phyloP scores from a whole-genome alignment of 2,113 vertebrate genomes.

The Fregetta grallaria region DNA sequence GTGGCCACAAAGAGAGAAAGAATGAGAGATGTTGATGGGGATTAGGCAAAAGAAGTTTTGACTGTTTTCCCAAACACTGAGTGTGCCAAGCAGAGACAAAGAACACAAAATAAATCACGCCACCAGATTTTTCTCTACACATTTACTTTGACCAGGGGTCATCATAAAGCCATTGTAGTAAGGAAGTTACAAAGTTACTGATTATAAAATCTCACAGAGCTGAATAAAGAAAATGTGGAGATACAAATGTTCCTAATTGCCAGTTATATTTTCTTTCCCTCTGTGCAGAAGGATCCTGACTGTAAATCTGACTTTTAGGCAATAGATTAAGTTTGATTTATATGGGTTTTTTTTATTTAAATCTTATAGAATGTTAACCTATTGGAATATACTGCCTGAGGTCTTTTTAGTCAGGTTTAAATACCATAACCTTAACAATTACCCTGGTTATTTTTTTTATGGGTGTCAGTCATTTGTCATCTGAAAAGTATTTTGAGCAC shows the following conservation, averaged over 20 bases:
- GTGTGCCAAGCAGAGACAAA: neutral
- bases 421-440: neutral
- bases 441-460: neutral
- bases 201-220: neutral
- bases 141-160: neutral
- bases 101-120: neutral
- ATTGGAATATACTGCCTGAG: neutral
- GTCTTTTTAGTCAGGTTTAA: constrained; percentile 19
- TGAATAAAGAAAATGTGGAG: neutral
- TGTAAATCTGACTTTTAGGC: neutral
- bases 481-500: constrained; percentile 7
- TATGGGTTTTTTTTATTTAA: neutral
- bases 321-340: neutral
- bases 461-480: neutral
- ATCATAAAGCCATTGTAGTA: neutral
- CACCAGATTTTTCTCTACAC: neutral
- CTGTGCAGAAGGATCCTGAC: neutral
- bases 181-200: neutral
- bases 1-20: neutral
- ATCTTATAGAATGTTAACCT: neutral
- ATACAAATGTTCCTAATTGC: neutral
- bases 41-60: neutral
- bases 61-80: neutral
- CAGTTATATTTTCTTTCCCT: neutral
- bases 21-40: neutral